Evolutionary conservation across 2,888 invertebrate species (phyloP), one percentile per base, ranked within the genome.

Genomic region (Sicus ferrugineus): DNA sequence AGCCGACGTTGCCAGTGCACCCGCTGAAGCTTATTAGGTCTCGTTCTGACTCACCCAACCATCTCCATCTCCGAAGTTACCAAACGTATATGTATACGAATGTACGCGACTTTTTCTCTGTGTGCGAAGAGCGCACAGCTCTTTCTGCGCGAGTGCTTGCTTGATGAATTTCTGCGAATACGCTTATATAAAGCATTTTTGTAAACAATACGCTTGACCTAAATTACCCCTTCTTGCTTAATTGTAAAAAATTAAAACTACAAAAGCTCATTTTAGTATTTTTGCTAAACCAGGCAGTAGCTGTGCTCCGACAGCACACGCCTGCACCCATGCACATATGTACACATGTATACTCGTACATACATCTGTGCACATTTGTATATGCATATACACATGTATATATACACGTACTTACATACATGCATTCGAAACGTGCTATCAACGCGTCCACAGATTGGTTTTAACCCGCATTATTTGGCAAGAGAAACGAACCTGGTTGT

Each of bases 191-290:
- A 52, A 75, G 80, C 81, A 79, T 70, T 73, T 81, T 84, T 80
- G 81, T 84, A 82, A 84, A 82, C 84, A 84, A 83, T 83, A 84
- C 80, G 83, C 83, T 84, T 83, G 83, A 84, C 83, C 83, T 82
- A 84, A 83, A 78, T 78, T 78, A 72, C 67, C 69, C 79, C 78
- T 80, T 78, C 81, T 80, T 81, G 81, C 80, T 80, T 75, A 71
- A 70, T 69, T 70, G 61, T 28, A 62, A 67, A 72, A 72, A 72
- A 73, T 70, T 72, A 69, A 50, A 67, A 19, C n/a, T 19, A 38
- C 28, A 69, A 70, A 67, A 59, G 62, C 34, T 63, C 50, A 59
- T 28, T 46, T 66, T 63, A 46, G 38, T 63, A 52, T 68, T 56
- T 9, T n/a, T 46, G 52, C 38, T 65, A 54, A 66, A 46, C 28